A percentile compares a stretch with the other conserved stretches of the same genome.
Conservation (phyloP, 1,140 invertebrate genomes). For the Trichonephila clavata region DNA sequence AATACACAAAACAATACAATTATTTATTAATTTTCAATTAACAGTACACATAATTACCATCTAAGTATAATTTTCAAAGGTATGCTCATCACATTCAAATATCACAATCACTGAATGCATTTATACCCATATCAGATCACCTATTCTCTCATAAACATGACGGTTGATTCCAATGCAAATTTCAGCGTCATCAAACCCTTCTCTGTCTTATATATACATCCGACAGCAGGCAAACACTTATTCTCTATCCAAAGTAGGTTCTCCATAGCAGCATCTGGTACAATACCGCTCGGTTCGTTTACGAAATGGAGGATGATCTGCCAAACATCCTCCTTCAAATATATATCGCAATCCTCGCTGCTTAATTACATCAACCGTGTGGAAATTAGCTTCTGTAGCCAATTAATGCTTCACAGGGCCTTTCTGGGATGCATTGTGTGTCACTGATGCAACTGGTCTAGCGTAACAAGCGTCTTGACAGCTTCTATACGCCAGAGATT, state of each 20-base stretch:
- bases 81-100: too few relatives aligned
- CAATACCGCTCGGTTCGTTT: neutral
- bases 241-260: neutral
- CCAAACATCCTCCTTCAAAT: conserved; percentile 8
- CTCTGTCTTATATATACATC: neutral
- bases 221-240: neutral
- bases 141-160: too few relatives aligned
- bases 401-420: conserved; percentile 2
- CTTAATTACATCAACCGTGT: conserved; percentile 24
- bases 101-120: too few relatives aligned
- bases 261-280: neutral
- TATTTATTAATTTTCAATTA: too few relatives aligned
- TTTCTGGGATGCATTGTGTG: neutral
- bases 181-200: too few relatives aligned
- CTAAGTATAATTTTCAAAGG: too few relatives aligned
- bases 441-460: neutral
- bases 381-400: conserved; percentile 8
- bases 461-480: neutral
- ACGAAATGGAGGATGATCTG: neutral
- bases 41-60: too few relatives aligned
- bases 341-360: neutral
- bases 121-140: too few relatives aligned
- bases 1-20: too few relatives aligned
- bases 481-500: neutral
- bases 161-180: too few relatives aligned